Evolutionary conservation across 2,797 vertebrate species (phyloP), one percentile per base, ranked within the genome.

Genomic region (Crocodylus rhombifer): DNA sequence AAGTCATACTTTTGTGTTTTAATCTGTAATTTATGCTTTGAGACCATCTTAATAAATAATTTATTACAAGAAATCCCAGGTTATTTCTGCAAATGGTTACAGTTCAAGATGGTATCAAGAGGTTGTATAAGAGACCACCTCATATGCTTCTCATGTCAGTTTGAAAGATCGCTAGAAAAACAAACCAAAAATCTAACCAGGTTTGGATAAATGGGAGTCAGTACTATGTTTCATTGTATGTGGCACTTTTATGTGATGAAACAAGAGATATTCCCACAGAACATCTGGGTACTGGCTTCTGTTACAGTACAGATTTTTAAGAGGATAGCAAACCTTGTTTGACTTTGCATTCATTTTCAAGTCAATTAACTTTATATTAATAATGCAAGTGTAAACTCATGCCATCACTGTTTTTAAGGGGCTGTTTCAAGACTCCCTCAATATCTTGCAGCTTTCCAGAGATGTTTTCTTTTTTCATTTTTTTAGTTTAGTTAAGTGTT

Each of bases 221-320:
- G 88, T 36, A 62, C 13, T 58, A 36, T 18, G 12, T 51, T 78
- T 92, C 86, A 95, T 79, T 90, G 87, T 86, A 65, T 2, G 88
- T 94, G 90, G 75, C 5, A 79, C 86, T 95, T 96, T 90, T 74
- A 86, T 84, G 87, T 89, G 92, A 88, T 3, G 2, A 91, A 92
- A 90, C 80, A 0, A 86, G 23, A 10, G 88, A 89, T 92, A 95
- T 96, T 96, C 91, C 84, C 91, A 80, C 63, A 92, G 91, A 97
- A 94, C 93, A 96, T 95, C 96, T 96, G 97, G 94, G 88, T 80
- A 75, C 74, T 89, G 95, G 94, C 95, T 95, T 95, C 89, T 57
- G 86, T 96, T 96, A 93, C 95, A 97, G 56, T 80, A n/a, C 74
- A 92, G 77, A 15, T 95, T 96, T 87, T 97, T 87, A 91, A 82